phyloP scores from a whole-genome alignment of 1,140 invertebrate genomes.

The Pectinophora gossypiella region DNA sequence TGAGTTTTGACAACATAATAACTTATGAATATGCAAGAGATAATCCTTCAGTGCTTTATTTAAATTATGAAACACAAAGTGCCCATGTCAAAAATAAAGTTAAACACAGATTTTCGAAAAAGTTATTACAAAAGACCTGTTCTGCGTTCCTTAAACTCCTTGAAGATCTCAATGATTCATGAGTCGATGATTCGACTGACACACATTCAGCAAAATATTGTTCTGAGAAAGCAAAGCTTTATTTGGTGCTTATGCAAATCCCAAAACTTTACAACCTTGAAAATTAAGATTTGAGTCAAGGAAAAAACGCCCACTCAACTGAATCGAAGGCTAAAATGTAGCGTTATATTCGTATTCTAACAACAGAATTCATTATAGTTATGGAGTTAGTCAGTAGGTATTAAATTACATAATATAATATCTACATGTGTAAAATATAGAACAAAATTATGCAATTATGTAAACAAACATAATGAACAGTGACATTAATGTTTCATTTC shows the following conservation, averaged over 20 bases:
- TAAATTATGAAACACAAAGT: background rate
- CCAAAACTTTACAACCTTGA: no score
- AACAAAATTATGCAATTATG: no score
- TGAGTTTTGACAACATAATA: conserved; percentile 14
- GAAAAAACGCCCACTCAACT: no score
- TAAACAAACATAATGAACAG: no score
- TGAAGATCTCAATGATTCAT: conserved; percentile 27
- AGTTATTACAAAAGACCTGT: background rate
- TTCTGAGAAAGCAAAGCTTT: background rate
- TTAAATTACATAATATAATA: no score
- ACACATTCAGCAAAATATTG: conserved; percentile 12
- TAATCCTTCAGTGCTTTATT: conserved; percentile 9
- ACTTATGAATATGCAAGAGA: conserved; percentile 17
- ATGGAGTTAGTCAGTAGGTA: no score
- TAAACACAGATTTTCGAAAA: background rate
- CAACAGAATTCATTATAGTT: no score
- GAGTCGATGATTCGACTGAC: conserved; percentile 20
- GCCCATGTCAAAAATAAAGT: background rate
- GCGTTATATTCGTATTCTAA: no score
- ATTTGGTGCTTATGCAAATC: background rate
- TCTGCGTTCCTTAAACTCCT: background rate
- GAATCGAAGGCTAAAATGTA: no score
- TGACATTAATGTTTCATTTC: no score
- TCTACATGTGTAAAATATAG: no score
- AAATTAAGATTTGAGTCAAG: no score